These are phyloP conservation scores for Loxodonta africana DNA, from an alignment of 2,113 vertebrate species.

Conservation along the genomic window DNA sequence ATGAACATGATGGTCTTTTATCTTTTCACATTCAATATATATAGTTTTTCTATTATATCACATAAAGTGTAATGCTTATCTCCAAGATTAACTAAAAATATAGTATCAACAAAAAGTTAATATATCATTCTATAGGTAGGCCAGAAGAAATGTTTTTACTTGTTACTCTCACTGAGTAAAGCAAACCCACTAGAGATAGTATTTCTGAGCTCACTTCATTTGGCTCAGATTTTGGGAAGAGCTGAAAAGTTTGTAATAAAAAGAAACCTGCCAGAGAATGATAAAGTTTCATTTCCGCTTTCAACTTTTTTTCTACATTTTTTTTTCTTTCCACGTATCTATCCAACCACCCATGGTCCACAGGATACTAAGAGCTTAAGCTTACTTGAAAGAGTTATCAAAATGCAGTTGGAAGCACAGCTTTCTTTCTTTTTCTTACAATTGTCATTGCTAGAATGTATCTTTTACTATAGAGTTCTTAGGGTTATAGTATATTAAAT, in stretches of 20 bases:
- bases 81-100: constrained; percentile 56
- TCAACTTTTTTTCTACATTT: constrained; percentile 12
- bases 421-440: neutral
- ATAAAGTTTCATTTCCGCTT: constrained; percentile 73
- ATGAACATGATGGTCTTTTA: constrained; percentile 9
- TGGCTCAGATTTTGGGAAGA: constrained; percentile 59
- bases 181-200: constrained; percentile 51
- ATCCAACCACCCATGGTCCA: neutral
- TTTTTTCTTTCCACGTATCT: neutral
- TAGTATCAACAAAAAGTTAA: constrained; percentile 41
- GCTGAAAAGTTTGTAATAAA: constrained; percentile 71
- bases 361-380: neutral
- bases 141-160: constrained; percentile 17
- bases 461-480: constrained; percentile 12
- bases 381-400: constrained; percentile 44
- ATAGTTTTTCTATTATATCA: constrained; percentile 31
- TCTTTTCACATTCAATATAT: neutral
- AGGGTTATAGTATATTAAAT: neutral
- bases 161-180: constrained; percentile 67
- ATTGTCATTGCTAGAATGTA: neutral
- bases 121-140: neutral
- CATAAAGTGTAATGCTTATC: constrained; percentile 42
- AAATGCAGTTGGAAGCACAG: neutral
- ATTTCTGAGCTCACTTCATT: constrained; percentile 71
- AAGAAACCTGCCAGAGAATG: constrained; percentile 72